phyloP scores from a whole-genome alignment of 2,113 vertebrate species.

The Cygnus atratus region DNA sequence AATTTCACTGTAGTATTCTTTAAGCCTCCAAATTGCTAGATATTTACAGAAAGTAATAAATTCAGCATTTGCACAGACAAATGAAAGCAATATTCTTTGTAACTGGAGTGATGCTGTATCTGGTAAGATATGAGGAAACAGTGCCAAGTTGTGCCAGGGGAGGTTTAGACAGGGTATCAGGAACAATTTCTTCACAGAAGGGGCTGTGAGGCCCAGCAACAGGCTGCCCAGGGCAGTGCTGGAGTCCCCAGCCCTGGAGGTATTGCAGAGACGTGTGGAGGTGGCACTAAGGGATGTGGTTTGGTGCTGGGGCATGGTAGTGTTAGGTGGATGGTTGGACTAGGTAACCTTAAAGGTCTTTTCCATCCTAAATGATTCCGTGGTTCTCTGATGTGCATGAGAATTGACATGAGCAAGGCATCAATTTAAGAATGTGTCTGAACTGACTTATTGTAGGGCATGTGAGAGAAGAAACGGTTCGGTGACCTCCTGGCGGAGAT shows the following conservation, averaged over 20 bases:
- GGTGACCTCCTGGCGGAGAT: background rate
- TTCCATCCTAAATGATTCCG: background rate
- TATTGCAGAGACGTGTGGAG: background rate
- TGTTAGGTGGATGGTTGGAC: background rate
- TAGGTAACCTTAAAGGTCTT: background rate
- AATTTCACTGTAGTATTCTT: background rate
- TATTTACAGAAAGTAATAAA: background rate
- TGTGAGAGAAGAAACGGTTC: background rate
- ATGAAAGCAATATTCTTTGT: background rate
- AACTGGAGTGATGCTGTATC: background rate
- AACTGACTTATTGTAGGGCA: accelerated
- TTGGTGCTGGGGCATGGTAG: too few relatives aligned
- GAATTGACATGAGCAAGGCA: background rate
- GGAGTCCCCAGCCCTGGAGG: background rate
- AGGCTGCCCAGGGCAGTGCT: background rate
- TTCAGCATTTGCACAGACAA: background rate
- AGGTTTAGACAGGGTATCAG: background rate
- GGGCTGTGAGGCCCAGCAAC: background rate
- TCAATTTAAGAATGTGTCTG: background rate
- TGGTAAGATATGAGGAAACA: background rate
- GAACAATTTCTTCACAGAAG: background rate
- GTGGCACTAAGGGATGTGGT: background rate
- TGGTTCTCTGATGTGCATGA: background rate
- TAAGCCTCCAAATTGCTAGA: background rate
- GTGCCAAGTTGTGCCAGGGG: background rate